phyloP scores from a whole-genome alignment of 2,888 invertebrate species.

The Lampropteryx suffumata region DNA sequence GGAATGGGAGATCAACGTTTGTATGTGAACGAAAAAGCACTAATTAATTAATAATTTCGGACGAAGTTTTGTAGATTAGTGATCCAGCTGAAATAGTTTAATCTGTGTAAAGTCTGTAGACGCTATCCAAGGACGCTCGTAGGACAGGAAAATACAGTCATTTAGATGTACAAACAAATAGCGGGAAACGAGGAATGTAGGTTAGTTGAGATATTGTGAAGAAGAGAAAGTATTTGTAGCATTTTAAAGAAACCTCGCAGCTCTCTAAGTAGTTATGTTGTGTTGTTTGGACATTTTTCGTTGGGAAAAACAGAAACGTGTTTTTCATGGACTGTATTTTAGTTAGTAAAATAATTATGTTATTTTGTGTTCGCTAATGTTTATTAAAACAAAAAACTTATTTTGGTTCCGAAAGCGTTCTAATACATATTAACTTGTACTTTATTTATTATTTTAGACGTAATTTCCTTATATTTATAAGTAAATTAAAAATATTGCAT shows the following conservation, averaged over 20 bases:
- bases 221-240: constrained; percentile 23
- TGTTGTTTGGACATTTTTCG: constrained; percentile 2
- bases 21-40: too few relatives aligned
- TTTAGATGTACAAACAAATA: constrained; percentile 36
- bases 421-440: too few relatives aligned
- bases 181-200: constrained; percentile 32
- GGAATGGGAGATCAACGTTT: too few relatives aligned
- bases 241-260: constrained; percentile 15
- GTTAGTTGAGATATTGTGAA: constrained; percentile 30
- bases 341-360: too few relatives aligned
- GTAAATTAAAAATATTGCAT: too few relatives aligned
- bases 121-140: constrained; percentile 32
- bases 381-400: too few relatives aligned
- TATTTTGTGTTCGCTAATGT: too few relatives aligned
- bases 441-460: too few relatives aligned
- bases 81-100: constrained; percentile 4
- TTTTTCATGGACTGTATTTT: background rate
- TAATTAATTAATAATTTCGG: too few relatives aligned
- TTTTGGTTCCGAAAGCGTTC: too few relatives aligned
- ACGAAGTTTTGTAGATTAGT: background rate
- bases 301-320: background rate
- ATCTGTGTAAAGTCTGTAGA: constrained; percentile 16
- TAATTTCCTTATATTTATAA: too few relatives aligned
- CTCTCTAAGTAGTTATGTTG: background rate
- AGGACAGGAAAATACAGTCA: constrained; percentile 37